phyloP scores from a whole-genome alignment of 2,797 vertebrate species.

The Sylvilagus floridanus region DNA sequence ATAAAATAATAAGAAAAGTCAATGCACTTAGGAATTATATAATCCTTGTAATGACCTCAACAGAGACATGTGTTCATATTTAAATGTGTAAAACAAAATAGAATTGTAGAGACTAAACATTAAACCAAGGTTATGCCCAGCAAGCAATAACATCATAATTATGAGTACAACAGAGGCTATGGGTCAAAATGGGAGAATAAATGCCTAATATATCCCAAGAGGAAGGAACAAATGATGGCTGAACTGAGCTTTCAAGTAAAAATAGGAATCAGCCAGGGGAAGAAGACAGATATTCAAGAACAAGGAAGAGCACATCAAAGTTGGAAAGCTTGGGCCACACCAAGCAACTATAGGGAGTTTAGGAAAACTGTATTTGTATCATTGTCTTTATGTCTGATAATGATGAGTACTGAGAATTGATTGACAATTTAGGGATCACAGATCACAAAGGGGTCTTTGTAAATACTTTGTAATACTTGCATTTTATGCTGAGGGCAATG shows the following conservation, averaged over 20 bases:
- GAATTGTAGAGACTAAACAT: background rate
- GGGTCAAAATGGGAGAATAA: background rate
- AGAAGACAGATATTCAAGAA: background rate
- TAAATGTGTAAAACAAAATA: slow-evolving; percentile 13
- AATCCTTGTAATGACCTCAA: background rate
- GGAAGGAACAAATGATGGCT: background rate
- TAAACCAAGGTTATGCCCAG: background rate
- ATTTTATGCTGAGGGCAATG: background rate
- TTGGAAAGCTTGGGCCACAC: background rate
- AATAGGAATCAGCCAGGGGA: background rate
- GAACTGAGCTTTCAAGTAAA: background rate
- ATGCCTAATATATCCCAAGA: background rate
- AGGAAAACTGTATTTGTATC: background rate
- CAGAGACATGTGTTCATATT: background rate
- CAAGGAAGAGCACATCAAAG: background rate
- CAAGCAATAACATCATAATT: background rate
- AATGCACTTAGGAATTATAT: background rate
- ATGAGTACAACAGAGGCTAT: background rate
- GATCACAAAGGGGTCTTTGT: background rate
- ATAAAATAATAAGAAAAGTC: background rate
- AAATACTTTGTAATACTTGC: background rate
- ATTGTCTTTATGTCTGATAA: background rate
- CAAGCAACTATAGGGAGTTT: background rate
- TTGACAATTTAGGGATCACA: background rate
- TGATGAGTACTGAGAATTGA: background rate